These are phyloP conservation scores for Thunnus thynnus DNA, from an alignment of 2,113 vertebrate genomes.

Conservation along the genomic window DNA sequence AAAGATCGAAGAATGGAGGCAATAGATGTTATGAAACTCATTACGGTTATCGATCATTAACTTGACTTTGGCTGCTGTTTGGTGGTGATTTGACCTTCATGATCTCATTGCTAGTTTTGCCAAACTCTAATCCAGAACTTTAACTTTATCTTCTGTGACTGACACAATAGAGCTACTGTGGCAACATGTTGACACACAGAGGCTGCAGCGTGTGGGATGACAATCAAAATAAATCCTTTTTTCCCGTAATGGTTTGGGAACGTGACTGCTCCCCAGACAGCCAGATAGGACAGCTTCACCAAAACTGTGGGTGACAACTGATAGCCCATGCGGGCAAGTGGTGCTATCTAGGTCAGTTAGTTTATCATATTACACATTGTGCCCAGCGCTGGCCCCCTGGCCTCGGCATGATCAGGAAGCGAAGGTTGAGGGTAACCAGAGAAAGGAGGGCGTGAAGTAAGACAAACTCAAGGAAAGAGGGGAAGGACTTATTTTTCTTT, in stretches of 20 bases:
- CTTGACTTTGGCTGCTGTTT: neutral
- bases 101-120: neutral
- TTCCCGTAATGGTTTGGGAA: constrained; percentile 13
- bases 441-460: neutral
- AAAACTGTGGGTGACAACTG: constrained; percentile 51
- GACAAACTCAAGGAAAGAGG: neutral
- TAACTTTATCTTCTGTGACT: neutral
- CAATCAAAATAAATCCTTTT: neutral
- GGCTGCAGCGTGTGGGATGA: neutral
- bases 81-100: neutral
- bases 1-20: neutral
- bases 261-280: neutral
- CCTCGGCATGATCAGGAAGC: constrained; percentile 11
- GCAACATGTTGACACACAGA: neutral
- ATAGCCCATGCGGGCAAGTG: constrained; percentile 19
- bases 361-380: constrained; percentile 61
- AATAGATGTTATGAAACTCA: constrained; percentile 7
- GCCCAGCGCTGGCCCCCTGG: constrained; percentile 4
- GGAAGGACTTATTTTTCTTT: neutral
- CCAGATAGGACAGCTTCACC: constrained; percentile 16
- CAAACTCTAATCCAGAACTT: constrained; percentile 6
- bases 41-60: constrained; percentile 1
- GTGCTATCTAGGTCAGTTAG: constrained; percentile 59
- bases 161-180: neutral
- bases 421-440: neutral